Evolutionary conservation across 2,888 invertebrate genomes (phyloP).

Genomic region (Rhagonycha fulva): DNA sequence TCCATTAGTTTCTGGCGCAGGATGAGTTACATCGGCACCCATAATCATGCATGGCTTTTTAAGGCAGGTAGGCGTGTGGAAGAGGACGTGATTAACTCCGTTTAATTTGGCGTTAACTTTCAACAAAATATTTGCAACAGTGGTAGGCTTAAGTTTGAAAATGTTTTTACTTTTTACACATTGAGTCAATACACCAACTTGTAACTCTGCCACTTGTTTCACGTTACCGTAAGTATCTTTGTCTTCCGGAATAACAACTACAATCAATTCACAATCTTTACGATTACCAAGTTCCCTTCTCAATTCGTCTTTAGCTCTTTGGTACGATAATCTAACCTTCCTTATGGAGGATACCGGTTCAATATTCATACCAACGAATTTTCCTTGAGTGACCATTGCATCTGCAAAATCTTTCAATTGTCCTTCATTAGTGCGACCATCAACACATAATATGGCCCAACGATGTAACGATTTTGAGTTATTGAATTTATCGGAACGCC

Average conservation of each 20-base stretch:
- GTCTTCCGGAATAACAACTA: slow-evolving; percentile 61
- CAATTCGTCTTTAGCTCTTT: slow-evolving; percentile 23
- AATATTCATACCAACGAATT: slow-evolving; percentile 37
- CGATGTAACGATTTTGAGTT: slow-evolving; percentile 44
- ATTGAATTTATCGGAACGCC: slow-evolving; percentile 53
- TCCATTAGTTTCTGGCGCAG: slow-evolving; percentile 74
- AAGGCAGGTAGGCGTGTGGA: slow-evolving; percentile 57
- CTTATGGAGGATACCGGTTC: slow-evolving; percentile 22
- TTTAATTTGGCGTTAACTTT: slow-evolving; percentile 85
- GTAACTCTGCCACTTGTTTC: slow-evolving; percentile 63
- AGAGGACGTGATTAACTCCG: slow-evolving; percentile 72
- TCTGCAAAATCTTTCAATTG: slow-evolving; percentile 15
- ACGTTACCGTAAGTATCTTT: slow-evolving; percentile 34
- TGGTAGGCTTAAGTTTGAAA: slow-evolving; percentile 59
- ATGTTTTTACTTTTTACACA: slow-evolving; percentile 66
- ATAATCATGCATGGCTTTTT: slow-evolving; percentile 60
- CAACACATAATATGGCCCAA: slow-evolving; percentile 59
- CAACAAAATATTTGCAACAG: slow-evolving; percentile 73
- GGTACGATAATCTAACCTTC: neutral
- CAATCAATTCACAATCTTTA: slow-evolving; percentile 52
- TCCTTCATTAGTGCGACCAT: slow-evolving; percentile 32
- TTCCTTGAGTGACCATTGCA: slow-evolving; percentile 29
- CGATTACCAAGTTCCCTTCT: slow-evolving; percentile 55
- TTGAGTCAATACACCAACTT: slow-evolving; percentile 73
- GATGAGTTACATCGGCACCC: slow-evolving; percentile 94